Conservation (phyloP, 2,113 vertebrate species). For the Cariama cristata region DNA sequence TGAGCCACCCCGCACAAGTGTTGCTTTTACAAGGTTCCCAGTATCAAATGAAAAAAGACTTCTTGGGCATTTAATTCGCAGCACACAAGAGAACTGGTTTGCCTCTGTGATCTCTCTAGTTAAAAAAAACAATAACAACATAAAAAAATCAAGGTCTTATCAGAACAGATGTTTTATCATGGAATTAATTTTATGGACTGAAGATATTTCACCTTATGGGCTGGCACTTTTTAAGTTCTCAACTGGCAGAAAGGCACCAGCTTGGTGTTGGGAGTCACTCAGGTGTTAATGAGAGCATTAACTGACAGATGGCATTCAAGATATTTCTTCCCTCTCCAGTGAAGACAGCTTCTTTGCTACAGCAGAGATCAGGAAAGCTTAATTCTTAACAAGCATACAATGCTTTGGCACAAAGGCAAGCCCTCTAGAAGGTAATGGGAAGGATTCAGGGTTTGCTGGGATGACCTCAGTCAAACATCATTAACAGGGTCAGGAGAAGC, state of each 20-base stretch:
- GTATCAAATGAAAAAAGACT: neutral
- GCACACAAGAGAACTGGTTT: neutral
- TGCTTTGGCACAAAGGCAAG: conserved; percentile 54
- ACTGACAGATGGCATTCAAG: conserved; percentile 62
- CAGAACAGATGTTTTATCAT: neutral
- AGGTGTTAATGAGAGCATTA: conserved; percentile 72
- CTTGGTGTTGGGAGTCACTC: conserved; percentile 49
- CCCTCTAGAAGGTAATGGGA: conserved; percentile 55
- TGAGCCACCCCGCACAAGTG: neutral
- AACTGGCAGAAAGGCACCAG: conserved; percentile 51
- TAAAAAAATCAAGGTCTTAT: neutral
- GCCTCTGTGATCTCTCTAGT: neutral
- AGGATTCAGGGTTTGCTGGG: conserved; percentile 65
- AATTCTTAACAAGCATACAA: conserved; percentile 53
- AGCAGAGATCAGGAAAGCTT: conserved; percentile 50
- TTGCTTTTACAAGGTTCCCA: neutral
- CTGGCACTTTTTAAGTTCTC: conserved; percentile 34
- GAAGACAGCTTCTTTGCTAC: conserved; percentile 27
- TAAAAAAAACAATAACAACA: neutral
- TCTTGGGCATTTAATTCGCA: neutral
- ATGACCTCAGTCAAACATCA: conserved; percentile 71
- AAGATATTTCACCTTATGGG: conserved; percentile 56
- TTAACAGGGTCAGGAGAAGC: conserved; percentile 72
- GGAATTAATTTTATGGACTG: conserved; percentile 52
- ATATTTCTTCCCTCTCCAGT: conserved; percentile 23